Percentiles rank a stretch among this genome's conserved stretches.
Conservation (phyloP, 2,113 vertebrate genomes). For the Bos javanicus region DNA sequence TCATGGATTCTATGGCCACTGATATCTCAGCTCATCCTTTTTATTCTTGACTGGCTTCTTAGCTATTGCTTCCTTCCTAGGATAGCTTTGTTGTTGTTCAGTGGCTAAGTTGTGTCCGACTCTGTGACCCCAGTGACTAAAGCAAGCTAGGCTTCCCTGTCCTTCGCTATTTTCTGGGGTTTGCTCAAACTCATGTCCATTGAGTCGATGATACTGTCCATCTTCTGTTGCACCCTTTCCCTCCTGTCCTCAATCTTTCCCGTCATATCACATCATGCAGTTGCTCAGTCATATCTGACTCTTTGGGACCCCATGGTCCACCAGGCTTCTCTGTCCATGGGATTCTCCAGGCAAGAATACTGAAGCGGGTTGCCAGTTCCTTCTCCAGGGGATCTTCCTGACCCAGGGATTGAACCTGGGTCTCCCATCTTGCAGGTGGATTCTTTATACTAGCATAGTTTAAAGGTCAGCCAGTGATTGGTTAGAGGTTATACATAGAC, state of each 20-base stretch:
- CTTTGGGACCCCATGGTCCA: accelerated
- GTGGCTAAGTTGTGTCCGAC: accelerated
- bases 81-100: not conserved
- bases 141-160: not conserved
- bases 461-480: not conserved
- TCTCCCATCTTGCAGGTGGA: not conserved
- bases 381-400: not conserved
- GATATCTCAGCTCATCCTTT: not conserved
- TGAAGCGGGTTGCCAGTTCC: not conserved
- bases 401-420: not conserved
- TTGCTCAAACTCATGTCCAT: not conserved
- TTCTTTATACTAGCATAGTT: not conserved
- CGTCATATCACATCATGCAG: not conserved
- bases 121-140: not conserved
- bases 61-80: not conserved
- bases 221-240: not conserved
- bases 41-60: not conserved
- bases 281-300: not conserved
- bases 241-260: not conserved
- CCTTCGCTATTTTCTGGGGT: not conserved
- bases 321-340: not conserved
- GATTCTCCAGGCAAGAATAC: not conserved
- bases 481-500: not conserved
- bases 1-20: not conserved
- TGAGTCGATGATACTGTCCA: not conserved